phyloP scores from a whole-genome alignment of 2,113 vertebrate genomes.

The Alectura lathami region DNA sequence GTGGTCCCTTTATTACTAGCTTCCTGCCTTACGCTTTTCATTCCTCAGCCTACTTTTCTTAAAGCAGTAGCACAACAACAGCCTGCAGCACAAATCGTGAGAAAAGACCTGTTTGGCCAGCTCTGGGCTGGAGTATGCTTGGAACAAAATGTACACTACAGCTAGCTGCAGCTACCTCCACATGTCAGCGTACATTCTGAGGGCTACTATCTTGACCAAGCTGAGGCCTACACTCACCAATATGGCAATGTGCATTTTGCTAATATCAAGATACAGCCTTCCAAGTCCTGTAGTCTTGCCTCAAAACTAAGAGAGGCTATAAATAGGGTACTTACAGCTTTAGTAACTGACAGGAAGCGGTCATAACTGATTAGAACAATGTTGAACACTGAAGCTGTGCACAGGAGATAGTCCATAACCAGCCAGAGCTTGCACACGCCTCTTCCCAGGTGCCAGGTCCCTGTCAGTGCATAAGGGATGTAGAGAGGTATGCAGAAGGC shows the following conservation, averaged over 20 bases:
- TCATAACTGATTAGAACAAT: constrained; percentile 92
- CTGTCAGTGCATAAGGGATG: constrained; percentile 81
- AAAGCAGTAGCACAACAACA: background rate
- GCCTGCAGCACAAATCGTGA: background rate
- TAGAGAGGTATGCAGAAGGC: constrained; percentile 87
- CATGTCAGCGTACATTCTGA: background rate
- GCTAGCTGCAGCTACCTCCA: background rate
- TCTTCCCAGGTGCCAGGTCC: constrained; percentile 80
- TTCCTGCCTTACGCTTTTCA: background rate
- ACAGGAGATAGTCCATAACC: constrained; percentile 85
- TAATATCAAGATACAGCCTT: background rate
- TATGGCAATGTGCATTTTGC: background rate
- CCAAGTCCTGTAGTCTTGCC: background rate
- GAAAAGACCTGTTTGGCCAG: background rate
- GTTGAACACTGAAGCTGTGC: constrained; percentile 87
- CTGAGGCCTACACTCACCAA: background rate
- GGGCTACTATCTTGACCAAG: background rate
- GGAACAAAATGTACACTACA: background rate
- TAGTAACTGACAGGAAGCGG: constrained; percentile 87
- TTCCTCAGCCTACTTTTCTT: background rate
- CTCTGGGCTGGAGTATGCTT: background rate
- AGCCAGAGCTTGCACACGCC: constrained; percentile 86
- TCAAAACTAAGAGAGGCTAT: background rate
- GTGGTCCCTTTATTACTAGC: background rate
- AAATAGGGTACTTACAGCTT: constrained; percentile 82